These are phyloP conservation scores for Cantharis rustica DNA, from an alignment of 2,888 invertebrate species.

Conservation along the genomic window DNA sequence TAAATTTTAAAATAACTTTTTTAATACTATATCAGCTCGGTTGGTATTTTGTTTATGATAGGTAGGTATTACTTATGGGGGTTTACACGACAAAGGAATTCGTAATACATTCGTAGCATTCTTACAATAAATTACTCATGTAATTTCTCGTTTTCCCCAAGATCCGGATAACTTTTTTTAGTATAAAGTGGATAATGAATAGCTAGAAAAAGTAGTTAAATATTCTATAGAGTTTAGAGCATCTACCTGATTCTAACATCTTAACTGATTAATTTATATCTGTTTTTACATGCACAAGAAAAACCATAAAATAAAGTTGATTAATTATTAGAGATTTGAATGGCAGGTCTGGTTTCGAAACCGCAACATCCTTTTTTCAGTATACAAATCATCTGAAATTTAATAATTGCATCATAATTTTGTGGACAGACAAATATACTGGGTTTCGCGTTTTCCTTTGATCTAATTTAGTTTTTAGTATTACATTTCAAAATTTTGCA, in stretches of 20 bases:
- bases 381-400: background rate
- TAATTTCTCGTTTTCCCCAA: background rate
- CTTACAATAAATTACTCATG: background rate
- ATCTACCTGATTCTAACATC: background rate
- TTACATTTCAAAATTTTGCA: background rate
- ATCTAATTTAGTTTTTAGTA: background rate
- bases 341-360: background rate
- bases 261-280: background rate
- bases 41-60: background rate
- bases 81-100: background rate
- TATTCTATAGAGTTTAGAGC: too few relatives aligned
- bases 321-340: background rate
- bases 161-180: background rate
- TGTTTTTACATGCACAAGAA: background rate
- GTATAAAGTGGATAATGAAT: background rate
- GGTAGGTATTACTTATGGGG: background rate
- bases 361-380: background rate
- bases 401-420: background rate
- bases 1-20: too few relatives aligned
- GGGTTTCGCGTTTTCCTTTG: background rate
- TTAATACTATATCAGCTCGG: too few relatives aligned
- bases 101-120: background rate
- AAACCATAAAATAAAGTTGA: background rate
- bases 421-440: background rate
- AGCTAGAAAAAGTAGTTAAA: background rate